Evolutionary conservation across 2,888 invertebrate genomes (phyloP).

Genomic region (Carcina quercana): DNA sequence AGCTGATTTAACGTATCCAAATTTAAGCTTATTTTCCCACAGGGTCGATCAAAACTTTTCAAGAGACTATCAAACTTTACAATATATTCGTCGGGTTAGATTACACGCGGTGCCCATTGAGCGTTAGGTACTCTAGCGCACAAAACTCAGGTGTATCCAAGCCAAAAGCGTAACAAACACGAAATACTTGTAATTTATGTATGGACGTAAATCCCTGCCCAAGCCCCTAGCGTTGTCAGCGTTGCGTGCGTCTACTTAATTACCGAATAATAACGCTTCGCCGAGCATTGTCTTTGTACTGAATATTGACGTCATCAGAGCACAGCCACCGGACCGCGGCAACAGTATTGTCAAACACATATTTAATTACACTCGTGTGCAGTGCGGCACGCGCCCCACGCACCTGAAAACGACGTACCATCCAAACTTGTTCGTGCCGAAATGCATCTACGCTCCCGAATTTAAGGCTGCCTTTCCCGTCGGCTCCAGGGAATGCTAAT

Average conservation of each 20-base stretch:
- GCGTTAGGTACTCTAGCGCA: no score
- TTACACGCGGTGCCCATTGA: no score
- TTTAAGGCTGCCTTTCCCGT: slow-evolving; percentile 19
- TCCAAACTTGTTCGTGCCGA: slow-evolving; percentile 8
- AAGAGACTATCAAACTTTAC: no score
- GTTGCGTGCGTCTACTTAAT: slow-evolving; percentile 7
- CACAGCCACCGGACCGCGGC: slow-evolving; percentile 48
- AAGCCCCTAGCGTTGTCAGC: slow-evolving; percentile 1
- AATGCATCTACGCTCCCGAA: slow-evolving; percentile 1
- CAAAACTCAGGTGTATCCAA: no score
- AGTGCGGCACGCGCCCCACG: slow-evolving; percentile 69
- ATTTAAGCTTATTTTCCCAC: no score
- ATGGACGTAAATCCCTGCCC: slow-evolving; percentile 18
- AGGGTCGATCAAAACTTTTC: no score
- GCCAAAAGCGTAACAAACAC: neutral
- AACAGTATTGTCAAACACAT: slow-evolving; percentile 69
- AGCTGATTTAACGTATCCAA: no score
- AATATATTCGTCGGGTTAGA: no score
- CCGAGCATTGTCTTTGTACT: slow-evolving; percentile 17
- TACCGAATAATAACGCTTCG: slow-evolving; percentile 7
- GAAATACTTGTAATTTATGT: slow-evolving; percentile 10
- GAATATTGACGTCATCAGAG: slow-evolving; percentile 67
- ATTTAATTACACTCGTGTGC: slow-evolving; percentile 72
- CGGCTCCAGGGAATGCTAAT: slow-evolving; percentile 18
- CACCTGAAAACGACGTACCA: slow-evolving; percentile 20